Base-by-base conservation (phyloP, 2,888 invertebrate species). In the Orthosia gracilis region DNA sequence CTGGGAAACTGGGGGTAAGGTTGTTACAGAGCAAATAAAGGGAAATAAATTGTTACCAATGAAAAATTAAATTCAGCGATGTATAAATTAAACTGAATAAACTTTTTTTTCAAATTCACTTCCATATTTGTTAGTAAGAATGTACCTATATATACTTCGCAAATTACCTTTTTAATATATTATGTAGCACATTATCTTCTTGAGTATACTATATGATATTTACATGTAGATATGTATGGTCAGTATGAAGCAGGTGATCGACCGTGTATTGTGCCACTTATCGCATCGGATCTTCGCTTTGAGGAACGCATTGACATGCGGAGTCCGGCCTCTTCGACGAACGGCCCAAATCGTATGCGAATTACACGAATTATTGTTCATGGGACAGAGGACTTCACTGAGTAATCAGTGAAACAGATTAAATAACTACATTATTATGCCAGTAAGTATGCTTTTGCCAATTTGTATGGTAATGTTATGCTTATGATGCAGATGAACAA, bases 251-350 rank as follows among this genome's bases (percentile, higher is more conserved):
- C 86, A 88, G 95, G 94, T 94, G 94, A 95, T 92, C 92, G 95
- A 94, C 95, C 95, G 93, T 76, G 91, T 92, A 94, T 93, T 94
- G 94, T 94, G 90, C 82, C 88, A 89, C 89, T 92, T 96, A 96
- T 96, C 96, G 93, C 78, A 87, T 94, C 94, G 94, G 93, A 96
- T 96, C 96, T 95, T 83, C 88, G 89, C 94, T 95, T 95, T 95
- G 94, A 93, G 85, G 80, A 85, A 82, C 92, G 89, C 92, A 95
- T 96, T 95, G 92, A 89, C 88, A 96, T 96, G 94, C 96, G 89
- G 84, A 86, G 85, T 86, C 86, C 85, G 88, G 86, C 82, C 85
- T 88, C 89, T 95, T 95, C 95, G 92, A 45, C 91, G 95, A 95
- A 95, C 93, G 91, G 88, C 91, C 95, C 89, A 94, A 95, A 95